Conservation (phyloP, 2,888 invertebrate genomes). For the Cataglyphis cursor region DNA sequence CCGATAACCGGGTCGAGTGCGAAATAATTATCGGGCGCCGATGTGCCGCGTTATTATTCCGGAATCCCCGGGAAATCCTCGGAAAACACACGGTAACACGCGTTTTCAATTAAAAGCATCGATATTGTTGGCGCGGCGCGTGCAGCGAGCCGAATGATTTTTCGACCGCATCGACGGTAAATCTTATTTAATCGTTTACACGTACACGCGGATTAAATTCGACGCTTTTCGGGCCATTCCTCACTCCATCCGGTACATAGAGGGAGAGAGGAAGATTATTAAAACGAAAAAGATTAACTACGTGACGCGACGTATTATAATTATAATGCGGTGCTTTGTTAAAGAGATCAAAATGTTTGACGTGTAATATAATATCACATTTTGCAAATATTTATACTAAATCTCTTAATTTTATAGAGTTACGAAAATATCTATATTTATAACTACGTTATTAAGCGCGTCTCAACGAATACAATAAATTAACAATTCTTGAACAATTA, state of each 20-base stretch:
- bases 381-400: background rate
- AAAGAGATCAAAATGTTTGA: background rate
- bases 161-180: slow-evolving; percentile 56
- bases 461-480: background rate
- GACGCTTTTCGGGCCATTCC: slow-evolving; percentile 20
- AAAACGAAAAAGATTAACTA: slow-evolving; percentile 33
- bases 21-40: slow-evolving; percentile 63
- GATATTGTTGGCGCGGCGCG: slow-evolving; percentile 44
- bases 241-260: background rate
- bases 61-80: slow-evolving; percentile 56
- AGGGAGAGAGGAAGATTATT: background rate
- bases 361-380: background rate
- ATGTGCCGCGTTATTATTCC: slow-evolving; percentile 59
- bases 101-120: slow-evolving; percentile 58
- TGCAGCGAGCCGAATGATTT: slow-evolving; percentile 57
- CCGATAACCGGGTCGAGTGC: slow-evolving; percentile 60
- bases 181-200: slow-evolving; percentile 57
- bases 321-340: slow-evolving; percentile 1
- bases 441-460: background rate
- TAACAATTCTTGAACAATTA: background rate
- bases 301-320: slow-evolving; percentile 16
- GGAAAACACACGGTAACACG: slow-evolving; percentile 51
- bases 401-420: background rate
- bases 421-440: background rate
- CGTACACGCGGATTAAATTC: slow-evolving; percentile 50